Base-by-base conservation (phyloP, 2,797 vertebrate species). In the Eremophila alpestris region DNA sequence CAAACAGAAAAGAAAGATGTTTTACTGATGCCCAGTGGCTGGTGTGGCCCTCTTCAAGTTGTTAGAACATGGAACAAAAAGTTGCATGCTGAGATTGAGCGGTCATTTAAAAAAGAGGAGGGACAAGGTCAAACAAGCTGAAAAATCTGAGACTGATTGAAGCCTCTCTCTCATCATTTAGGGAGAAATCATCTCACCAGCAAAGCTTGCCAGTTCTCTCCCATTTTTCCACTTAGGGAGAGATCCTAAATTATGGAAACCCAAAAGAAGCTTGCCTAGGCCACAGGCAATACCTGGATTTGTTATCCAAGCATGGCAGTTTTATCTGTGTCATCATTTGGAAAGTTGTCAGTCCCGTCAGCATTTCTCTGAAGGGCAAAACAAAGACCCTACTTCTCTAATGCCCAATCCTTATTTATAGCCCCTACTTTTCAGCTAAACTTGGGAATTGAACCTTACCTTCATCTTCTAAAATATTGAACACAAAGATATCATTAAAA, bases 81-180 rank as follows among this genome's bases (percentile, higher is more conserved):
- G 2, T 3, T 38, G 11, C 23, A 73, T 5, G 6, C 18, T 73
- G 45, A 54, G 24, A 20, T 0, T 14, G 7, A 45, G 4, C 3
- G 2, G 9, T 10, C 24, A 45, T 6, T 83, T 65, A 0, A 24
- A 51, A 30, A 52, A 46, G 2, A 45, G 4, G 4, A 16, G 7
- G 6, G 5, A 64, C 5, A 54, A 54, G 2, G 19, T 56, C 38
- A 77, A 62, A 62, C 45, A 63, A 64, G 2, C 4, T 46, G 46
- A 59, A 75, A 67, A 65, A 17, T 8, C 3, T 20, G 16, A 58
- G 4, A 5, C 5, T 59, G 3, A 45, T 82, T 60, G 43, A 94
- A 45, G 12, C 16, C 6, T 40, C 36, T 63, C 29, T 78, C 21
- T 17, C 10, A 68, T 75, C 5, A 58, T 58, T 75, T 54, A 81